These are phyloP conservation scores for Melieria picta DNA, from an alignment of 2,888 invertebrate species.

Conservation along the genomic window DNA sequence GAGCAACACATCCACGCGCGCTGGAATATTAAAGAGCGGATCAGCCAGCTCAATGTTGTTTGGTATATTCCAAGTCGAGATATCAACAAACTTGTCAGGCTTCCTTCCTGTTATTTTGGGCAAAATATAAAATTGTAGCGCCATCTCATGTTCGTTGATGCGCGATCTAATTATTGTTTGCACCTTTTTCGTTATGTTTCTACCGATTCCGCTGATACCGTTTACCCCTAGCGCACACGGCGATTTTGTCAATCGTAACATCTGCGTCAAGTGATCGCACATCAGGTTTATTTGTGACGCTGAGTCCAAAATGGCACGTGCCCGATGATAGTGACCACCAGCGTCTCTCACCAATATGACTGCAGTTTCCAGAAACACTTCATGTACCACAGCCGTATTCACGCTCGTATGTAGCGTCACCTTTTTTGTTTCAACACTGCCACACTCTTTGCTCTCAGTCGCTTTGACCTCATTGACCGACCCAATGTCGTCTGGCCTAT, in stretches of 20 bases:
- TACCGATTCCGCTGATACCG: constrained; percentile 17
- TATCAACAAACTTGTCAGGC: neutral
- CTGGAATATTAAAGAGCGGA: constrained; percentile 6
- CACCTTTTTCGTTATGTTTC: constrained; percentile 15
- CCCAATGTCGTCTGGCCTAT: neutral
- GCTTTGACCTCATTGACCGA: neutral
- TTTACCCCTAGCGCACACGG: constrained; percentile 19
- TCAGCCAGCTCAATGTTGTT: constrained; percentile 6
- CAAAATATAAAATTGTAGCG: constrained; percentile 12
- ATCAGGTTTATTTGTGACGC: constrained; percentile 35
- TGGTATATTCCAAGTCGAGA: constrained; percentile 12
- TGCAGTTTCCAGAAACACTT: constrained; percentile 33
- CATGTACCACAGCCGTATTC: neutral
- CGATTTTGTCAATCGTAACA: constrained; percentile 17
- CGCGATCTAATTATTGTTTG: constrained; percentile 24
- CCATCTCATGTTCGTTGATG: constrained; percentile 20
- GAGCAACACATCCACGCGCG: constrained; percentile 21
- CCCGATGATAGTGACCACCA: constrained; percentile 26
- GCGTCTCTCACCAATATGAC: constrained; percentile 18
- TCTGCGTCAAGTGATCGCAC: constrained; percentile 29
- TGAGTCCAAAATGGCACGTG: constrained; percentile 35
- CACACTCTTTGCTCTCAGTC: neutral
- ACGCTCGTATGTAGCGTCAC: neutral
- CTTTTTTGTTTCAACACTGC: neutral
- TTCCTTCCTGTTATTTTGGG: constrained; percentile 1